These are phyloP conservation scores for Dryomyza anilis DNA, from an alignment of 2,888 invertebrate species.

Conservation along the genomic window DNA sequence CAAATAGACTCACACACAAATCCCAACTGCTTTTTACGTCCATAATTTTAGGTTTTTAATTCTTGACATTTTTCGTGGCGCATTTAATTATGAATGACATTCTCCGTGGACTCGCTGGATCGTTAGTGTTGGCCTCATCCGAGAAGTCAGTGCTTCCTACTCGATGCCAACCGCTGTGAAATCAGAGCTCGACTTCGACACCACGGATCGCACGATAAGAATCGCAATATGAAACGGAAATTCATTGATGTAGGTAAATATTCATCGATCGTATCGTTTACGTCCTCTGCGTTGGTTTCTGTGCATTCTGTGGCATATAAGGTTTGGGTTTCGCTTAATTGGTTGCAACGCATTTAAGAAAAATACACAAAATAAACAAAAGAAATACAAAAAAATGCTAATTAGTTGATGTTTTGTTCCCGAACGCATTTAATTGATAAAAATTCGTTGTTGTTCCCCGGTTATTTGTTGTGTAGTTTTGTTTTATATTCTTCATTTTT, in stretches of 20 bases:
- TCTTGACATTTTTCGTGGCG: conserved; percentile 1
- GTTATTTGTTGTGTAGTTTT: conserved; percentile 19
- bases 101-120: conserved; percentile 1
- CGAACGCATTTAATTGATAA: conserved; percentile 36
- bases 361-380: neutral
- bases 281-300: conserved; percentile 1
- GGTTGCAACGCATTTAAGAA: conserved; percentile 54
- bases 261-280: conserved; percentile 45
- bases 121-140: neutral
- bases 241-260: conserved; percentile 60
- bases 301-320: neutral
- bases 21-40: conserved; percentile 13
- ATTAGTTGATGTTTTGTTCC: conserved; percentile 48
- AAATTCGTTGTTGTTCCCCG: conserved; percentile 25
- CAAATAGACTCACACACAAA: neutral
- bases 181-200: conserved; percentile 38
- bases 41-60: conserved; percentile 24
- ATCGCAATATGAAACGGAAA: conserved; percentile 42
- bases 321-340: conserved; percentile 45
- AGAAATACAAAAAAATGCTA: conserved; percentile 51
- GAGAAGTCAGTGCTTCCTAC: conserved; percentile 22
- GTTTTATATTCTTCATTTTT: conserved; percentile 31
- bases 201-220: conserved; percentile 8
- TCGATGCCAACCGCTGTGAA: conserved; percentile 39
- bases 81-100: conserved; percentile 27